Evolutionary conservation across 2,797 vertebrate genomes (phyloP), one percentile per base, ranked within the genome.

Genomic region (Muraenolepis orangiensis): DNA sequence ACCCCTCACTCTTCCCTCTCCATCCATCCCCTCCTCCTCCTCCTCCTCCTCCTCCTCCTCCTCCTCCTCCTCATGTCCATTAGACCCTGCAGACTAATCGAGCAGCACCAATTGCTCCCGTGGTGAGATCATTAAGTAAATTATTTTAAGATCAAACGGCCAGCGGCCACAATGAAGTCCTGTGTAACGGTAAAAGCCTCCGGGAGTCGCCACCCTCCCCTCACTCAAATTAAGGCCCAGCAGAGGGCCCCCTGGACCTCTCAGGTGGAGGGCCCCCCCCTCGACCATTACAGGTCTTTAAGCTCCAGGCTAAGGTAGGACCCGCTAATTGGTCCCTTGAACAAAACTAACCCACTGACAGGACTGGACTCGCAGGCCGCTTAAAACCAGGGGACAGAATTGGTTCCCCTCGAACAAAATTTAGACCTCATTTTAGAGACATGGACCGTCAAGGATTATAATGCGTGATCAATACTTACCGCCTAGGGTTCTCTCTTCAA

Each of bases 141-240:
- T 99, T 96, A 98, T 99, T 98, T 98, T 96, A 96, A 98, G 97
- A 98, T 99, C 97, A 99, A 99, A 99, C 95, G 95, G 95, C 95
- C 95, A 94, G 94, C 93, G 93, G 94, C 94, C 94, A 98, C 97
- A 98, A 98, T 98, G 95, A 95, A 94, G 95, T 96, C 95, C 95
- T 96, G 93, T 95, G 96, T 96, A 95, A 97, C 90, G 96, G 95
- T 96, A 95, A 98, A 97, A 96, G 95, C 96, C 95, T 96, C 94
- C 10, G 95, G 95, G 91, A 96, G 94, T 93, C 90, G 82, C 94
- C 94, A 87, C 88, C 89, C 88, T 87, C 85, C 94, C 94, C 92
- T 92, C 87, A 91, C 94, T 96, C 95, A 96, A 97, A 98, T 98
- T 95, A 96, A 96, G 95, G 95, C 96, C 94, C 95, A 93, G 93